Conservation (phyloP, 1,140 invertebrate genomes). For the Zaprionus gabonicus region DNA sequence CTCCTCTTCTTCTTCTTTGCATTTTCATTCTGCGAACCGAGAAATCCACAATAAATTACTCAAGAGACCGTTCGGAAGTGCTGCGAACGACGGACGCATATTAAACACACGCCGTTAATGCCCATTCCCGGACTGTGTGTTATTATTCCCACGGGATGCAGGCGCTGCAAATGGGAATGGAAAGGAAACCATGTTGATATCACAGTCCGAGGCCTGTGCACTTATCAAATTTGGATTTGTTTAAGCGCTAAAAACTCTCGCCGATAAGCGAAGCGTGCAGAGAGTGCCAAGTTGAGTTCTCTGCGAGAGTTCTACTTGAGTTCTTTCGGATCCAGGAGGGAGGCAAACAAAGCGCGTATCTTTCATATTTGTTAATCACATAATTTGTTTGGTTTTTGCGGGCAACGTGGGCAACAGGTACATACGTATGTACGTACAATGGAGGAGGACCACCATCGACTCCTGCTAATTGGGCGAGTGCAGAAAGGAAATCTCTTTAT, state of each 20-base stretch:
- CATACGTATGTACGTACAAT: constrained; percentile 7
- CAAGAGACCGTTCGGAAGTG: constrained; percentile 62
- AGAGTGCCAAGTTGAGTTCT: not conserved
- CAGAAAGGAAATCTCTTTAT: constrained; percentile 74
- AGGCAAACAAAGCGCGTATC: constrained; percentile 56
- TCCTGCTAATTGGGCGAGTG: constrained; percentile 67
- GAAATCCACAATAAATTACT: constrained; percentile 36
- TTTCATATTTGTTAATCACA: constrained; percentile 70
- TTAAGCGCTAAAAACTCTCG: constrained; percentile 62
- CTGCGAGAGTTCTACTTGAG: not conserved
- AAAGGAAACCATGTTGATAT: constrained; percentile 47
- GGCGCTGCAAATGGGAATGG: constrained; percentile 22
- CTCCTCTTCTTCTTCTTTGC: not conserved
- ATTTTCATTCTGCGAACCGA: constrained; percentile 14
- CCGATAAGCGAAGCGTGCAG: constrained; percentile 49
- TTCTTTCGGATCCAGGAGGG: not conserved
- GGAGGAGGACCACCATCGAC: constrained; percentile 42
- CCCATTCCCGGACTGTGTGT: constrained; percentile 34
- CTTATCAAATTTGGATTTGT: constrained; percentile 56
- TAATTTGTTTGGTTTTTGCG: constrained; percentile 71
- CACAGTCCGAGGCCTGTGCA: constrained; percentile 5
- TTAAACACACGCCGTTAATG: constrained; percentile 57
- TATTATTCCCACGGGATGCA: constrained; percentile 75
- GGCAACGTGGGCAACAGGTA: constrained; percentile 34
- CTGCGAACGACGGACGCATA: constrained; percentile 60